Percentiles rank a stretch among this genome's conserved stretches.
Conservation (phyloP, 2,113 vertebrate species). For the Muntiacus reevesi region DNA sequence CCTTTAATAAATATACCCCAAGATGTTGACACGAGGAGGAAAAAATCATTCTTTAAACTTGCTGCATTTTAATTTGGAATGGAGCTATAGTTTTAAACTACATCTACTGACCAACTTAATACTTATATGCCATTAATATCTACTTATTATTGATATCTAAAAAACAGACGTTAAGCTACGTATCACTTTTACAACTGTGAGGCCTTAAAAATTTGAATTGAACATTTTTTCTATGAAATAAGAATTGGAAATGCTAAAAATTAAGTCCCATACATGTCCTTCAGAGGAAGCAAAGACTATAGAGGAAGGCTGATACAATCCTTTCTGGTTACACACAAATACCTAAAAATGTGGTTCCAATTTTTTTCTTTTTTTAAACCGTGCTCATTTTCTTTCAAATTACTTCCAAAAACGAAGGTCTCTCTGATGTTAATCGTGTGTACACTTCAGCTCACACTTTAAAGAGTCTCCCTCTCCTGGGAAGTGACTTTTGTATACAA, state of each 20-base stretch:
- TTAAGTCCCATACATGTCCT: not conserved
- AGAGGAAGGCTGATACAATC: not conserved
- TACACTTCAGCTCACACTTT: constrained; percentile 75
- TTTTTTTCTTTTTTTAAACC: constrained; percentile 59
- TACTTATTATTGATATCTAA: not conserved
- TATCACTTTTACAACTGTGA: not conserved
- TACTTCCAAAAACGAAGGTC: constrained; percentile 74
- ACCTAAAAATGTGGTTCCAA: constrained; percentile 73
- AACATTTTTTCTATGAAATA: not conserved
- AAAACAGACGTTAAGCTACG: not conserved
- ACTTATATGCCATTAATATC: not conserved
- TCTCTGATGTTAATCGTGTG: constrained; percentile 72
- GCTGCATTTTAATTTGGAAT: not conserved
- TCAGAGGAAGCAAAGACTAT: not conserved
- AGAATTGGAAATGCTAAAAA: not conserved
- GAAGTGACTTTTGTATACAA: constrained; percentile 80
- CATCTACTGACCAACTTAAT: not conserved
- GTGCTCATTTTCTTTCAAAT: constrained; percentile 72
- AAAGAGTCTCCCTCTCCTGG: constrained; percentile 73
- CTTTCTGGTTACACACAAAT: constrained; percentile 48
- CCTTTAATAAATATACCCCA: not conserved
- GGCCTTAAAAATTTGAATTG: not conserved
- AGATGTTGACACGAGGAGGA: not conserved
- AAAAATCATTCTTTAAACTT: not conserved
- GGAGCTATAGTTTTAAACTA: not conserved